Percentiles rank a stretch among this genome's conserved stretches.
phyloP scores from a whole-genome alignment of 1,140 invertebrate genomes.

The Cydia fagiglandana region DNA sequence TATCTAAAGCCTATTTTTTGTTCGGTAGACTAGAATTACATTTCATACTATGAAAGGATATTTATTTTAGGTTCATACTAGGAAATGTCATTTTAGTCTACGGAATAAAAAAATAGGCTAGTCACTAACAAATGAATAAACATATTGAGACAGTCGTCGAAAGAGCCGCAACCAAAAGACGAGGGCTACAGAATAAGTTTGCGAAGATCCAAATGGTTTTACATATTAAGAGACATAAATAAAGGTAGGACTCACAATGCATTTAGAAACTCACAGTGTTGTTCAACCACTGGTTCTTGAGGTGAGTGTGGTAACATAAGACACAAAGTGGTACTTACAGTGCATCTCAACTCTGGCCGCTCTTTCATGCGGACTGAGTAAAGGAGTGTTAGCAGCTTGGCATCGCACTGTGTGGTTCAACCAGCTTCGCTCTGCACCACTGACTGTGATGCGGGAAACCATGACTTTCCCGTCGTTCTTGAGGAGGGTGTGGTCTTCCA shows the following conservation, averaged over 20 bases:
- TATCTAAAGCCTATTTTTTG: too few species aligned
- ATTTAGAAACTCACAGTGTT: background rate
- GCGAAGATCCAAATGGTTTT: too few species aligned
- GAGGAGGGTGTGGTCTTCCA: conserved; percentile 79
- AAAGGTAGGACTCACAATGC: too few species aligned
- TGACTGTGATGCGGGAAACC: conserved; percentile 86
- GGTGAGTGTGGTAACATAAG: background rate
- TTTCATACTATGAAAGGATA: too few species aligned
- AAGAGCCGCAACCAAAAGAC: background rate
- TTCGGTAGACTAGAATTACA: too few species aligned
- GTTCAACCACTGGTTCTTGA: background rate
- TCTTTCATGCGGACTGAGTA: conserved; percentile 87
- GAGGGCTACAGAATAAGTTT: too few species aligned
- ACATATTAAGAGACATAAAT: too few species aligned
- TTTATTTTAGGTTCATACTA: too few species aligned
- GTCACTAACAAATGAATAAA: too few species aligned
- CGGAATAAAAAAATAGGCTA: too few species aligned
- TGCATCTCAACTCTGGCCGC: conserved; percentile 88
- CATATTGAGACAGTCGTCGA: too few species aligned
- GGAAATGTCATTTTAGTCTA: too few species aligned
- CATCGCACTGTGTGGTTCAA: conserved; percentile 91
- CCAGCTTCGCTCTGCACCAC: conserved; percentile 85
- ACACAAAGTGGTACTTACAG: conserved; percentile 80
- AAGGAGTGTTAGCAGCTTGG: conserved; percentile 90
- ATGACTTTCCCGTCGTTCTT: conserved; percentile 85